These are phyloP conservation scores for Phalacrocorax carbo DNA, from an alignment of 2,113 vertebrate species.

Conservation along the genomic window DNA sequence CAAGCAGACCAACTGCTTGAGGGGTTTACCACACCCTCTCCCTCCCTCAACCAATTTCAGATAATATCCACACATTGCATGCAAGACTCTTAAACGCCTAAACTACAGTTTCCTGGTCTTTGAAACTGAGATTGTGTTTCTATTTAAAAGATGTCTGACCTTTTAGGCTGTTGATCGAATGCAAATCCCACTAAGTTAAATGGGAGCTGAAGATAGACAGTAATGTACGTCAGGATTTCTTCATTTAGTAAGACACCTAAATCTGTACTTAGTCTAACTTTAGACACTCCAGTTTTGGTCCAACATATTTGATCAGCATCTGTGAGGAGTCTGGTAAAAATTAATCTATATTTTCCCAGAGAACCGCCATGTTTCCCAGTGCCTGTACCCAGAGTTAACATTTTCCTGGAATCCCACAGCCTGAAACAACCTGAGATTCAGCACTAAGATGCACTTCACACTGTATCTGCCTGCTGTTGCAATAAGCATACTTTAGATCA, in stretches of 20 bases:
- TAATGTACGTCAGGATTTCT: conserved; percentile 27
- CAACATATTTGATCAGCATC: conserved; percentile 7
- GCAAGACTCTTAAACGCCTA: not conserved
- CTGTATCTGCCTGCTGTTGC: not conserved
- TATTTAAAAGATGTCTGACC: conserved; percentile 49
- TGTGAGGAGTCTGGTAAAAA: not conserved
- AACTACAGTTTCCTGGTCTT: not conserved
- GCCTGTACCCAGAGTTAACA: not conserved
- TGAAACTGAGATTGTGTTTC: conserved; percentile 32
- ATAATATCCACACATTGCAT: not conserved
- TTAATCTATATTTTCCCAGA: not conserved
- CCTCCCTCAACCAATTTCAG: not conserved
- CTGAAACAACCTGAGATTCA: not conserved
- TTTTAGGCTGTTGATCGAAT: conserved; percentile 42
- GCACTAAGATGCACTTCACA: not conserved
- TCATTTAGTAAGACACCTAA: conserved; percentile 55
- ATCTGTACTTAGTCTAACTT: conserved; percentile 57
- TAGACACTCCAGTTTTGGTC: conserved; percentile 37
- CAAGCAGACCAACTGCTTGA: not conserved
- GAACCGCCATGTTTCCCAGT: not conserved
- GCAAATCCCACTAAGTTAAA: conserved; percentile 48
- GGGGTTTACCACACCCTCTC: not conserved
- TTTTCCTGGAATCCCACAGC: not conserved
- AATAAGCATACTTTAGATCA: not conserved
- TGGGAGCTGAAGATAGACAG: conserved; percentile 40